Conservation (phyloP, 2,888 invertebrate genomes). For the Spisula solida region DNA sequence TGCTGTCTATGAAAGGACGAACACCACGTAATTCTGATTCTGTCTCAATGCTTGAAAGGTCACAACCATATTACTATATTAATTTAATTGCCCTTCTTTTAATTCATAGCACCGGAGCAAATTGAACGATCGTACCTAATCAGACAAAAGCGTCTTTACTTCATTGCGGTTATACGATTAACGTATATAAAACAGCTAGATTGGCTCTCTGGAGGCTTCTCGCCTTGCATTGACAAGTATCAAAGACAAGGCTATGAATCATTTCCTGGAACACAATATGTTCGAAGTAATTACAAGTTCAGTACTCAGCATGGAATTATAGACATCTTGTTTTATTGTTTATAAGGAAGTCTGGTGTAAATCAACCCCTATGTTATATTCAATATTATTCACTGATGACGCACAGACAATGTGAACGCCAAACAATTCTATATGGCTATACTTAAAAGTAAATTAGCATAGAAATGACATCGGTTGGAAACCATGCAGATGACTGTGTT, state of each 20-base stretch:
- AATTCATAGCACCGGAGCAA: too few relatives aligned
- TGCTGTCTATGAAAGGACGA: too few relatives aligned
- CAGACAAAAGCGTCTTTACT: background rate
- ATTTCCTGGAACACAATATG: background rate
- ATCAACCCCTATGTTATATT: background rate
- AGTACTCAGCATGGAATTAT: conserved; percentile 16
- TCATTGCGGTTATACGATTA: background rate
- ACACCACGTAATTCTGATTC: too few relatives aligned
- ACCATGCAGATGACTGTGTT: too few relatives aligned
- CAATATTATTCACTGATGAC: conserved; percentile 7
- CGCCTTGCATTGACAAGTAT: background rate
- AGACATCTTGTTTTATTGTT: conserved; percentile 10
- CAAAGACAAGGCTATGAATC: background rate
- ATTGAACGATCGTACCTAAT: background rate
- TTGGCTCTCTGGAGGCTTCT: background rate
- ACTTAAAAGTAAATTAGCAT: too few relatives aligned
- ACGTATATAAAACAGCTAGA: background rate
- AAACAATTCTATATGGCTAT: background rate
- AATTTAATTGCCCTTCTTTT: too few relatives aligned
- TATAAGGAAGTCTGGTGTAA: background rate
- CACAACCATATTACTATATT: too few relatives aligned
- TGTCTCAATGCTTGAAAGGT: too few relatives aligned
- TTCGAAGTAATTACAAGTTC: background rate
- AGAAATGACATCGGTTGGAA: background rate
- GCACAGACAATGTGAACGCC: background rate